phyloP scores from a whole-genome alignment of 2,797 vertebrate genomes.

The Erithacus rubecula region DNA sequence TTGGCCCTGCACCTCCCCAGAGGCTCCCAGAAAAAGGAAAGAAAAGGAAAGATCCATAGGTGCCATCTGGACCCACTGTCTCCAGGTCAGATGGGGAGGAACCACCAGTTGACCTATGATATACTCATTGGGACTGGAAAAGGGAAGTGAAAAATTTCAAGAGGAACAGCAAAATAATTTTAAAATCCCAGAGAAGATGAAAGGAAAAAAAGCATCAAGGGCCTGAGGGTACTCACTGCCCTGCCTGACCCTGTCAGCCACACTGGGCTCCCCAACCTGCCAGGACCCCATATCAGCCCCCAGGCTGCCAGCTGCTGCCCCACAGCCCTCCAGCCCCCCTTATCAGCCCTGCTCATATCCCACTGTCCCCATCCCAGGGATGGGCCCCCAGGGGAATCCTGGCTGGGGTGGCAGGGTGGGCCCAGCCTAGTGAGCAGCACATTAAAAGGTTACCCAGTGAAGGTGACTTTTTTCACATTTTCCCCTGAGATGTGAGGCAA shows the following conservation, averaged over 20 bases:
- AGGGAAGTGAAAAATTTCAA: neutral
- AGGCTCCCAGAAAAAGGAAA: accelerated
- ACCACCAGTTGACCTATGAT: neutral
- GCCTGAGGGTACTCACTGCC: neutral
- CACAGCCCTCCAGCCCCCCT: neutral
- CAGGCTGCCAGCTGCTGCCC: no score
- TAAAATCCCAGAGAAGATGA: neutral
- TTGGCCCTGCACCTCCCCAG: accelerated
- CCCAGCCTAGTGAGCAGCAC: no score
- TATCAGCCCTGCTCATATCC: neutral
- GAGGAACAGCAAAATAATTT: neutral
- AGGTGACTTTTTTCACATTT: accelerated
- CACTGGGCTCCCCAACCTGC: accelerated
- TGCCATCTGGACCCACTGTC: accelerated
- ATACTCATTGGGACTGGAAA: accelerated
- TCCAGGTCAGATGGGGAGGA: neutral
- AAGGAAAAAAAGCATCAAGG: accelerated
- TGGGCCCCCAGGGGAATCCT: neutral
- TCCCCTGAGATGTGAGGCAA: neutral
- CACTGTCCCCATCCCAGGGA: neutral
- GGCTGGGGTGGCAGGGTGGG: neutral
- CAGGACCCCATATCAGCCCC: neutral
- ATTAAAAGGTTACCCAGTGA: neutral
- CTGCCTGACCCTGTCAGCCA: neutral
- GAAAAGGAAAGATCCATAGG: no score